Base-by-base conservation (phyloP, 2,888 invertebrate species). In the Maniola hyperantus region DNA sequence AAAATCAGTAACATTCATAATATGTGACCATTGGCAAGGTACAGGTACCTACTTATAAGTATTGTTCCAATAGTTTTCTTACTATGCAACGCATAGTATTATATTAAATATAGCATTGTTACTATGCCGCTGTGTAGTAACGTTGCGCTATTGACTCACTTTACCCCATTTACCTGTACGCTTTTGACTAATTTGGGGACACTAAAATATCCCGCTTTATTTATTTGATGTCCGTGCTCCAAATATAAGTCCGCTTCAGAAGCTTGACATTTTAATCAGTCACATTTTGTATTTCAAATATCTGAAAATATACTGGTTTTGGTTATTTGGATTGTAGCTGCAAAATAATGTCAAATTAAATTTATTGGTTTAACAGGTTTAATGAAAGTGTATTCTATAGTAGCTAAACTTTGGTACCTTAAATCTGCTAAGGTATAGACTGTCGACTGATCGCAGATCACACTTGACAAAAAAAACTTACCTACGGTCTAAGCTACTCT, bases 101-200 rank as follows among this genome's bases (percentile, higher is more conserved):
- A 26, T 26, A 26, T 26, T 26, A n/a, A n/a, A n/a, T 10, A 39
- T 39, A 39, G 11, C 11, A 39, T 39, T 39, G 39, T 0, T 10
- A 26, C 4, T 26, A 26, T 26, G 26, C 4, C 26, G 26, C 26
- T 26, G 26, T 4, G 26, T 26, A 26, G 26, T 26, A 26, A 26
- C 26, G 1, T 26, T 26, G 26, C 26, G 2, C 26, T 4, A 26
- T 26, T 11, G 11, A 10, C 20, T 51, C 50, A 11, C 6, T 48
- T 48, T n/a, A 8, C 20, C 57, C 20, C 42, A 42, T 42, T 20
- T 20, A 20, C 42, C 20, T 42, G 42, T 57, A 39, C 20, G 57
- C 57, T 39, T 57, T 57, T 57, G 20, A 20, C 20, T 20, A 13
- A 57, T 57, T 57, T 42, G 57, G 20, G 57, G 57, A 57, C 20